Conservation (phyloP, 1,140 invertebrate species). For the Tetraneura akinire region DNA sequence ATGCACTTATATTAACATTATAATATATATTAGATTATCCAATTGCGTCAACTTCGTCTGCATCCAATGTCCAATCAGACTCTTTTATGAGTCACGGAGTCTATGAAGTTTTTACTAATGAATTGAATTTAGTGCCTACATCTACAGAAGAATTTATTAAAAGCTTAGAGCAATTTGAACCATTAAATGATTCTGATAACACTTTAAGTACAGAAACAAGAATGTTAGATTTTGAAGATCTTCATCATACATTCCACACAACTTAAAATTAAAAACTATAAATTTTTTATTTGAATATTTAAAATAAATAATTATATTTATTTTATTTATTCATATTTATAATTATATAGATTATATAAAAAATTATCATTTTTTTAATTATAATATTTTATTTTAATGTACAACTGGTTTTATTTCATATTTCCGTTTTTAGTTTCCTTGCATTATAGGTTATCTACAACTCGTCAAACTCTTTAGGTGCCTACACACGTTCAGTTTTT, state of each 20-base stretch:
- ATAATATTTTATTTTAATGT: too few relatives aligned
- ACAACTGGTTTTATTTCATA: too few relatives aligned
- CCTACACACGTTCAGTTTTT: too few relatives aligned
- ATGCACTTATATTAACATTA: too few relatives aligned
- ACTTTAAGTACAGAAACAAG: conserved; percentile 36
- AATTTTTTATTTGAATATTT: too few relatives aligned
- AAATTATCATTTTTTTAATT: too few relatives aligned
- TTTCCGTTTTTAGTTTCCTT: too few relatives aligned
- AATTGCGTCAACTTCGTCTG: conserved; percentile 15
- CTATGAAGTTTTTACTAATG: conserved; percentile 37
- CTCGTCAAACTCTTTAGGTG: too few relatives aligned
- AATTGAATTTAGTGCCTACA: conserved; percentile 32
- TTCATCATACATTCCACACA: conserved; percentile 39
- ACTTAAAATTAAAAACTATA: not conserved
- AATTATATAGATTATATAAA: too few relatives aligned
- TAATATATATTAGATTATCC: conserved; percentile 30
- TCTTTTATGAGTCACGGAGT: conserved; percentile 35
- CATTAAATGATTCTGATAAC: conserved; percentile 18
- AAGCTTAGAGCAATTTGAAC: conserved; percentile 46
- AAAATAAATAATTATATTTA: too few relatives aligned
- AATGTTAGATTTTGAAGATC: conserved; percentile 48
- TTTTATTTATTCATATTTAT: too few relatives aligned
- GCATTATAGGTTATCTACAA: too few relatives aligned
- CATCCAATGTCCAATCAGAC: conserved; percentile 13
- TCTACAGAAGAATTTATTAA: conserved; percentile 47